A percentile compares a stretch with the other conserved stretches of the same genome.
Conservation (phyloP, 2,113 vertebrate species). For the Saguinus midas region DNA sequence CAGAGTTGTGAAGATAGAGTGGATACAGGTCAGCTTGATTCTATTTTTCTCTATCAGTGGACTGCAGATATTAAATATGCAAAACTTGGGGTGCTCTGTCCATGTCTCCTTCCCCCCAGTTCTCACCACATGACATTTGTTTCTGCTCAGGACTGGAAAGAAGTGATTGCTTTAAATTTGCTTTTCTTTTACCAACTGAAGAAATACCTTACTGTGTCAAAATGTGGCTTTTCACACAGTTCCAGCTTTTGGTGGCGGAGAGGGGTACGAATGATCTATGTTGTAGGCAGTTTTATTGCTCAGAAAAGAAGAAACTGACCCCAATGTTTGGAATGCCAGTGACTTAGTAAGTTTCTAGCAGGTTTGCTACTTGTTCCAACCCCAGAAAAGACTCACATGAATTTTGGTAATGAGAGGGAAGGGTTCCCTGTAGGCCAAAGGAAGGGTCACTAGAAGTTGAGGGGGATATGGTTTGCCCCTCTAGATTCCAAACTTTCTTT, state of each 20-base stretch:
- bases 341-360: neutral
- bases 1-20: constrained; percentile 17
- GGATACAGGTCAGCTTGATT: constrained; percentile 42
- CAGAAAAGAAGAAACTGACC: neutral
- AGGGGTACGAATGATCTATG: neutral
- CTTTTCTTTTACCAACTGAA: constrained; percentile 66
- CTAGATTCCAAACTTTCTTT: constrained; percentile 28
- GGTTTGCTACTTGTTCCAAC: neutral
- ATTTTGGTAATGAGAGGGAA: neutral
- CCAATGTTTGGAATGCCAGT: neutral
- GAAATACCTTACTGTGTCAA: constrained; percentile 52
- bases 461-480: neutral
- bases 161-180: constrained; percentile 65
- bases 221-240: constrained; percentile 72
- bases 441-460: neutral
- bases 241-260: neutral
- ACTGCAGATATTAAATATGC: constrained; percentile 49
- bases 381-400: fast-evolving
- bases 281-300: neutral
- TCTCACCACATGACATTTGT: constrained; percentile 38
- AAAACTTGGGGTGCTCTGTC: constrained; percentile 3
- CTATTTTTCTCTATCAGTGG: neutral
- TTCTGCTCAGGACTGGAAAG: constrained; percentile 49
- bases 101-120: neutral
- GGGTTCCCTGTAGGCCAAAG: neutral